These are phyloP conservation scores for Corapipo altera DNA, from an alignment of 2,113 vertebrate species.

Conservation along the genomic window DNA sequence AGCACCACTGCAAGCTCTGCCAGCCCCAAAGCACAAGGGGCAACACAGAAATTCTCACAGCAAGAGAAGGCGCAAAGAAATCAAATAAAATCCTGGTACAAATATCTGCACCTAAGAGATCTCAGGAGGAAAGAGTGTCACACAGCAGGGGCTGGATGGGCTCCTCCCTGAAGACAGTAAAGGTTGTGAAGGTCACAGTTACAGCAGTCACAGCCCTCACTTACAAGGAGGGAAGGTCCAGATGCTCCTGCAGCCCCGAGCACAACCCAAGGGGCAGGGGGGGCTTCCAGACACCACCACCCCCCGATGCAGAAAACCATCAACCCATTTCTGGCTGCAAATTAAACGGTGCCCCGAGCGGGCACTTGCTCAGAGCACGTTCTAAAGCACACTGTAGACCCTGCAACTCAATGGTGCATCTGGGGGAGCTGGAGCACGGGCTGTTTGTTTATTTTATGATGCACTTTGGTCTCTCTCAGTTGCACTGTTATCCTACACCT, in stretches of 20 bases:
- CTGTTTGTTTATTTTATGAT: constrained; percentile 58
- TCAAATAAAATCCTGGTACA: not conserved
- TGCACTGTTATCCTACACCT: constrained; percentile 60
- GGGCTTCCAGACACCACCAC: not conserved
- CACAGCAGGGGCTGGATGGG: not conserved
- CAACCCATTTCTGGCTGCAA: not conserved
- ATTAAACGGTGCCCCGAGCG: not conserved
- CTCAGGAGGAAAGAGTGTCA: not conserved
- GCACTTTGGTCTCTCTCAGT: constrained; percentile 64
- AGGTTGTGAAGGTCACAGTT: not conserved
- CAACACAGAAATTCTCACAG: not conserved
- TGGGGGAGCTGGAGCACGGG: constrained; percentile 25
- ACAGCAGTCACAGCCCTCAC: not conserved
- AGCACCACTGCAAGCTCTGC: not conserved
- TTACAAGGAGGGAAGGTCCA: not conserved
- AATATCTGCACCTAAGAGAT: not conserved
- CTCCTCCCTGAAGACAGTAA: not conserved
- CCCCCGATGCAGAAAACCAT: not conserved
- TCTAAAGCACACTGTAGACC: not conserved
- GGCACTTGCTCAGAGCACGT: not conserved
- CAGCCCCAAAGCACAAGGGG: not conserved
- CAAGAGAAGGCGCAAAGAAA: not conserved
- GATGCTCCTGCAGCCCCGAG: not conserved
- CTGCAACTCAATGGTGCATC: not conserved
- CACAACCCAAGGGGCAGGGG: accelerated